Conservation (phyloP, 37 sponge, comb jelly and placozoan species). For the Diacarnus erythraeanus region DNA sequence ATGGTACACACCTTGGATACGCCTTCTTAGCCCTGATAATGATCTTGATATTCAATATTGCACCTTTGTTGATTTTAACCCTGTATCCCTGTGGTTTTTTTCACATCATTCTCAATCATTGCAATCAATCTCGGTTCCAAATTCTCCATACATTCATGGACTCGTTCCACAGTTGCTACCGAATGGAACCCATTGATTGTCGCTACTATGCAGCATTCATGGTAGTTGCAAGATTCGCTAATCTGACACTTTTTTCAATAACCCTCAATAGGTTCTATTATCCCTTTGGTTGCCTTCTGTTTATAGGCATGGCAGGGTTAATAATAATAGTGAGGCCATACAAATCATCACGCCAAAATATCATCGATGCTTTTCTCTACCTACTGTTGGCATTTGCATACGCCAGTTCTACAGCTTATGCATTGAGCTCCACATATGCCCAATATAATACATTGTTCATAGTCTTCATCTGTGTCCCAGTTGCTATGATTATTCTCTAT, state of each 20-base stretch:
- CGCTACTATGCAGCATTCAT: conserved; percentile 14
- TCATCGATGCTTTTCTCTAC: not conserved
- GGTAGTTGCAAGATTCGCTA: not conserved
- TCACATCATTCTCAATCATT: conserved; percentile 18
- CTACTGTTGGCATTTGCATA: not conserved
- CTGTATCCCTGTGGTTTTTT: conserved; percentile 21
- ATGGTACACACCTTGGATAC: not conserved
- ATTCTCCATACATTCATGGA: conserved; percentile 24
- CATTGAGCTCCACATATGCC: not conserved
- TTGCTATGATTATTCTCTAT: not conserved
- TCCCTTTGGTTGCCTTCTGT: not conserved
- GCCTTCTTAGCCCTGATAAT: conserved; percentile 13
- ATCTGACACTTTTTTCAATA: not conserved
- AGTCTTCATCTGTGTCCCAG: not conserved
- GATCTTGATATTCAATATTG: not conserved
- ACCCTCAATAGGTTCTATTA: conserved; percentile 12
- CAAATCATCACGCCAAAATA: not conserved
- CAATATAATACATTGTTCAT: not conserved
- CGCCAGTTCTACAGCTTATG: not conserved
- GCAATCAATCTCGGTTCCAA: not conserved
- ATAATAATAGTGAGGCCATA: not conserved
- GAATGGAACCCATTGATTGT: not conserved
- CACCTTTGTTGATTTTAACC: not conserved
- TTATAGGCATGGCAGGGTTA: not conserved
- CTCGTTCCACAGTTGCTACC: conserved; percentile 7